Base-by-base conservation (phyloP, 2,797 vertebrate genomes). In the Anableps anableps region DNA sequence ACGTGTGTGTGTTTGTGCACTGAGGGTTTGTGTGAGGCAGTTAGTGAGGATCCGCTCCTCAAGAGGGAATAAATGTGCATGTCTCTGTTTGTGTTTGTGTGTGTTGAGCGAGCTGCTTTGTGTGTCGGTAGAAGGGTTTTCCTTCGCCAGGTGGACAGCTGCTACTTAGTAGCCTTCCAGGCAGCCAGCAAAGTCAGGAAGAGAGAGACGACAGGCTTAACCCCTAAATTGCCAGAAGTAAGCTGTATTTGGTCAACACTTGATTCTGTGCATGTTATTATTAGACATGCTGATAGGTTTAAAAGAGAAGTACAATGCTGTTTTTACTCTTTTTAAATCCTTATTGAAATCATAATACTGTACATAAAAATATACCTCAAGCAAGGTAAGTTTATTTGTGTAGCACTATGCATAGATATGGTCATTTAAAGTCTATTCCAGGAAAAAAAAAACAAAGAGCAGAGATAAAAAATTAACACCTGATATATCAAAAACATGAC, bases 141-240 rank as follows among this genome's bases (percentile, higher is more conserved):
- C 91, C 94, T 94, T 92, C 92, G 95, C 97, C 97, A 98, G 98
- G 97, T 97, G 97, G 96, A 96, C 97, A 99, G 97, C 97, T 98
- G 97, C 95, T 96, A 94, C 96, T 95, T 95, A 95, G 95, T 87
- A 93, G 93, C 96, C 93, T 95, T 96, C 94, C 94, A 95, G 88
- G 95, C 93, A 94, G 95, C 94, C 92, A 92, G 95, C 95, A 93
- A 92, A 96, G 96, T 96, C 96, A 90, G 91, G 72, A 81, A 91
- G 82, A 83, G 84, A 77, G 88, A 86, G 82, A 89, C 88, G 85
- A 83, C 75, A 71, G 82, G 85, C 93, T 97, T 96, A 96, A 95
- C 95, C 90, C 93, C 94, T 96, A 93, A 85, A 87, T 79, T 74
- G 78, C 87, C 87, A 83, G 77, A 87, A 83, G 84, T 91, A 86